Evolutionary conservation across 2,888 invertebrate genomes (phyloP).

Genomic region (Troilus luridus): DNA sequence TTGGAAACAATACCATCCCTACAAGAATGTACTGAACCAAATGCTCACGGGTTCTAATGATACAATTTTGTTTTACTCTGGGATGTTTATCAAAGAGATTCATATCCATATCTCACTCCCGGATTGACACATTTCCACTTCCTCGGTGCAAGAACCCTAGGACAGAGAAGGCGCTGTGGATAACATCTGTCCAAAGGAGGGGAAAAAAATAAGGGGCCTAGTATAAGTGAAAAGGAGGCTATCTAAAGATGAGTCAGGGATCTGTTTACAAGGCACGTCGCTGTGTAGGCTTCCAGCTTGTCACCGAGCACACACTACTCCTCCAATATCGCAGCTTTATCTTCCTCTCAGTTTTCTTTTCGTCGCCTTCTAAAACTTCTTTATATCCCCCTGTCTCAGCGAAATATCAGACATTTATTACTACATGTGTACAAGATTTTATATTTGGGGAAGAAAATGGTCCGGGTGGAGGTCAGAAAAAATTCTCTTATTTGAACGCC

Average conservation of each 20-base stretch:
- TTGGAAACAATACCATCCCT: too few species aligned
- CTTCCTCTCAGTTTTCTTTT: background rate
- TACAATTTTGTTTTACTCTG: too few species aligned
- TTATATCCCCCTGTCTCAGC: background rate
- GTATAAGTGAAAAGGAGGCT: conserved; percentile 45
- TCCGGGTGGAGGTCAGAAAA: too few species aligned
- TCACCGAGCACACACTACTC: background rate
- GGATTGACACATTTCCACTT: background rate
- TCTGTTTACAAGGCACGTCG: conserved; percentile 34
- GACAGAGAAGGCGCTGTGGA: background rate
- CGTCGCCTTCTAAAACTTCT: background rate
- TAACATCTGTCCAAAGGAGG: background rate
- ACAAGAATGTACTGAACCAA: too few species aligned
- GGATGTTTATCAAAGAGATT: too few species aligned
- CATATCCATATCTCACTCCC: background rate
- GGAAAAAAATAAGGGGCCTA: background rate
- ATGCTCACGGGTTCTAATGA: too few species aligned
- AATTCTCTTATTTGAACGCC: too few species aligned
- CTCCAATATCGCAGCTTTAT: background rate
- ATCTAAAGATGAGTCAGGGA: background rate
- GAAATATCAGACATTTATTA: background rate
- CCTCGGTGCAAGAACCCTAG: background rate
- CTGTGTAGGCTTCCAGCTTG: background rate
- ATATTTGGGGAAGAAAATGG: too few species aligned
- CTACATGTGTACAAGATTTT: background rate